Evolutionary conservation across 2,888 invertebrate species (phyloP), one percentile per base, ranked within the genome.

Genomic region (Diachrysia chrysitis): DNA sequence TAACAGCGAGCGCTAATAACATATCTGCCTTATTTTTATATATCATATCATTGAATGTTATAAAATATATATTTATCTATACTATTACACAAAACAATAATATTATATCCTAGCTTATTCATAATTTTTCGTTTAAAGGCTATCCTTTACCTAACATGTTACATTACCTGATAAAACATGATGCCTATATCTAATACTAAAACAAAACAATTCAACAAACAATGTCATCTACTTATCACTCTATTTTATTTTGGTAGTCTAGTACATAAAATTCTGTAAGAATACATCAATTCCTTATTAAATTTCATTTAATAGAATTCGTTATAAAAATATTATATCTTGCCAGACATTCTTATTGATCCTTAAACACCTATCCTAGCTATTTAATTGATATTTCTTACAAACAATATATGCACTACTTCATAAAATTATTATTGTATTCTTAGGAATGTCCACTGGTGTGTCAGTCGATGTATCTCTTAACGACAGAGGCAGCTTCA

Each of bases 401-500:
- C 48, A 9, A 19, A 48, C 48, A 10, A 48, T 9, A 48, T 21
- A 12, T 17, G 19, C 19, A 51, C 10, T 51, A 48, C 10, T 7
- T 48, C 19, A 19, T 17, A 17, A 48, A 37, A 37, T 42, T 42
- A n/a, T 42, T 2, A 5, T n/a, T n/a, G n/a, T 7, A 7, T n/a
- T n/a, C n/a, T 7, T 16, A 42, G 42, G 42, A n/a, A 42, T 42
- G n/a, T n/a, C n/a, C 19, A 0, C 17, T n/a, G 29, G 46, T 19
- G 6, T 63, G 69, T 85, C 79, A 87, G 46, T 87, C 82, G 21
- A 86, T 81, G 59, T 73, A 78, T 35, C 73, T 78, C 48, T 83
- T 82, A 21, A 93, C 87, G 32, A 92, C 79, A 2, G 68, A 76
- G 0, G 93, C 91, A 1, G 92, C 93, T 46, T 89, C 88, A 0